Evolutionary conservation across 2,888 invertebrate species (phyloP).

Genomic region (Drosophila lutescens): DNA sequence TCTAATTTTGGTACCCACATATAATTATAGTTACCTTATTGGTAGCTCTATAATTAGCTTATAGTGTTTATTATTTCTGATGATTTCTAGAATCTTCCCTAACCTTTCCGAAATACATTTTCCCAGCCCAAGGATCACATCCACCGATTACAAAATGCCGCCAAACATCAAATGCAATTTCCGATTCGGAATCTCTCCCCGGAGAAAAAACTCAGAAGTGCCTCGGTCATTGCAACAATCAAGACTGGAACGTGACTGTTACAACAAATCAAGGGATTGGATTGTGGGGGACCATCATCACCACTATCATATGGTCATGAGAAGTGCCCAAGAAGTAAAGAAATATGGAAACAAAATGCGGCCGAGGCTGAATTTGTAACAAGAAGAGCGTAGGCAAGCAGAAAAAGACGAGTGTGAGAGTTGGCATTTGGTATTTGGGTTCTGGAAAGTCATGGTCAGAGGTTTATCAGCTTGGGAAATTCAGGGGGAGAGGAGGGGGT

Average conservation of each 20-base stretch:
- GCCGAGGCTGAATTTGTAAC: conserved; percentile 62
- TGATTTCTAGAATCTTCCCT: neutral
- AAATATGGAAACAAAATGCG: conserved; percentile 61
- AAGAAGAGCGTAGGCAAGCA: conserved; percentile 63
- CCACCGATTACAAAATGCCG: conserved; percentile 21
- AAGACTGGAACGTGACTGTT: conserved; percentile 39
- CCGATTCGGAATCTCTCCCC: conserved; percentile 16
- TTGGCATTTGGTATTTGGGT: conserved; percentile 48
- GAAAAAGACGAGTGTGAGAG: conserved; percentile 40
- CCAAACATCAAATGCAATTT: conserved; percentile 42
- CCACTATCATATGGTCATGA: conserved; percentile 42
- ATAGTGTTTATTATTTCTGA: neutral
- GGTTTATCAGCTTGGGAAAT: conserved; percentile 16
- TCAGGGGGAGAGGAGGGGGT: neutral
- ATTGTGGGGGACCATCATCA: conserved; percentile 34
- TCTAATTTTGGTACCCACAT: neutral
- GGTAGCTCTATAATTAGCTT: neutral
- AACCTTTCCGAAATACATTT: neutral
- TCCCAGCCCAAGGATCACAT: conserved; percentile 15
- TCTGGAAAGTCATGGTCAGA: conserved; percentile 65
- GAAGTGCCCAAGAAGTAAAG: conserved; percentile 48
- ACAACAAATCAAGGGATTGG: conserved; percentile 45
- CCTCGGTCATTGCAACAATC: conserved; percentile 40
- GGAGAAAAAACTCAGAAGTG: conserved; percentile 24
- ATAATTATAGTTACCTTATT: conserved; percentile 1